phyloP scores from a whole-genome alignment of 2,888 invertebrate species.

The Agrotis ipsilon region DNA sequence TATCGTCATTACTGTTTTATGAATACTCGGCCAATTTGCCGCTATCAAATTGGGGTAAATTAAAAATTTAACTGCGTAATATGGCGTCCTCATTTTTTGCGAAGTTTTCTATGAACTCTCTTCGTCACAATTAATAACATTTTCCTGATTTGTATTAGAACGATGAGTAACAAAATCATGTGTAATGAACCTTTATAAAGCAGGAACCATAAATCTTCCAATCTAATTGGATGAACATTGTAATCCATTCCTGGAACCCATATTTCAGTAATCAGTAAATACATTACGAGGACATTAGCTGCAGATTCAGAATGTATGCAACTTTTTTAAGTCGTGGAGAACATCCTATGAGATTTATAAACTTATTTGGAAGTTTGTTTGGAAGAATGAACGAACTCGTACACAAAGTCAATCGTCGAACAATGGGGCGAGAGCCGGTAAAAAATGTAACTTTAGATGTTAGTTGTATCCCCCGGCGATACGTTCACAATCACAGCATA shows the following conservation, averaged over 20 bases:
- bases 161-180: conserved; percentile 7
- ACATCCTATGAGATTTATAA: background rate
- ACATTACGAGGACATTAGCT: conserved; percentile 8
- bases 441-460: too few relatives aligned
- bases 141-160: background rate
- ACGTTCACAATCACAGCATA: too few relatives aligned
- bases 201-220: conserved; percentile 19
- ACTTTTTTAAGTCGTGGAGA: background rate
- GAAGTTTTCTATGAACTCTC: background rate
- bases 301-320: conserved; percentile 16
- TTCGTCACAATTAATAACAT: background rate
- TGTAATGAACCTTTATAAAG: background rate
- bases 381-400: background rate
- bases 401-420: background rate
- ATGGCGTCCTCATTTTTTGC: background rate
- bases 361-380: background rate
- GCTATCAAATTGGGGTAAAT: background rate
- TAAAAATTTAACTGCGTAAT: background rate
- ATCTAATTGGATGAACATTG: conserved; percentile 16
- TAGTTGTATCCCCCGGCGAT: too few relatives aligned
- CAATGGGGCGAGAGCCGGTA: background rate
- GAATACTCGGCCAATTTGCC: too few relatives aligned
- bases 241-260: conserved; percentile 4
- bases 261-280: conserved; percentile 24
- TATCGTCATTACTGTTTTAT: too few relatives aligned